phyloP scores from a whole-genome alignment of 1,140 invertebrate genomes.

The Drosophila sp. region DNA sequence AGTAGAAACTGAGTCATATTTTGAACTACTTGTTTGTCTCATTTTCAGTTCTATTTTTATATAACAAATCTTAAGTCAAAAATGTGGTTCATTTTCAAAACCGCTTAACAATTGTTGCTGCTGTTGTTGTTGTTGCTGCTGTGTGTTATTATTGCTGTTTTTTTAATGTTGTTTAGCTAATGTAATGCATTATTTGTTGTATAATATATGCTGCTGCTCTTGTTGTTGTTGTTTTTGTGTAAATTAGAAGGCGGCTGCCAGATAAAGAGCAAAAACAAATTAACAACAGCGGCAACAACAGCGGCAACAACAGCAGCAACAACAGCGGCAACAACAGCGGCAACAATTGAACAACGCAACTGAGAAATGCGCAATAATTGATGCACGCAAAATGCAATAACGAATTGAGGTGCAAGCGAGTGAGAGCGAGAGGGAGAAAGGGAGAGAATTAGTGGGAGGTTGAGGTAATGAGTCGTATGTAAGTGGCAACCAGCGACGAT shows the following conservation, averaged over 20 bases:
- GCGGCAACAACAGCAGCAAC: constrained; percentile 31
- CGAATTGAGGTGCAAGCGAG: constrained; percentile 40
- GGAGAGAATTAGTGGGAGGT: background rate
- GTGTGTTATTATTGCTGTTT: constrained; percentile 6
- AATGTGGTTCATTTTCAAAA: background rate
- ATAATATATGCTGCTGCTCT: constrained; percentile 53
- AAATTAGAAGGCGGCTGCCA: constrained; percentile 79
- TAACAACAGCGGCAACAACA: too few species aligned
- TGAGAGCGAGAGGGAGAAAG: constrained; percentile 8
- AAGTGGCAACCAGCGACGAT: background rate
- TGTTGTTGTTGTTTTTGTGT: constrained; percentile 57
- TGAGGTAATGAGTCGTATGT: constrained; percentile 41
- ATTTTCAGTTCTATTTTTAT: too few species aligned
- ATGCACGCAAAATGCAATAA: constrained; percentile 81
- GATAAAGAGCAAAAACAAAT: constrained; percentile 59
- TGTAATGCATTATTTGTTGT: constrained; percentile 73
- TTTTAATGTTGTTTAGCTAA: constrained; percentile 39
- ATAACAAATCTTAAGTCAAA: too few species aligned
- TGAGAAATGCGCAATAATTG: constrained; percentile 80
- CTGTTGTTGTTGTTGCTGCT: background rate
- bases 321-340: constrained; percentile 18
- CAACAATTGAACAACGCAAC: constrained; percentile 73
- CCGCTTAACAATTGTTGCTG: background rate
- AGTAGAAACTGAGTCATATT: too few species aligned
- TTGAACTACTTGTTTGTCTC: too few species aligned